These are phyloP conservation scores for Protodeltote pygarga DNA, from an alignment of 2,888 invertebrate genomes.

Conservation along the genomic window DNA sequence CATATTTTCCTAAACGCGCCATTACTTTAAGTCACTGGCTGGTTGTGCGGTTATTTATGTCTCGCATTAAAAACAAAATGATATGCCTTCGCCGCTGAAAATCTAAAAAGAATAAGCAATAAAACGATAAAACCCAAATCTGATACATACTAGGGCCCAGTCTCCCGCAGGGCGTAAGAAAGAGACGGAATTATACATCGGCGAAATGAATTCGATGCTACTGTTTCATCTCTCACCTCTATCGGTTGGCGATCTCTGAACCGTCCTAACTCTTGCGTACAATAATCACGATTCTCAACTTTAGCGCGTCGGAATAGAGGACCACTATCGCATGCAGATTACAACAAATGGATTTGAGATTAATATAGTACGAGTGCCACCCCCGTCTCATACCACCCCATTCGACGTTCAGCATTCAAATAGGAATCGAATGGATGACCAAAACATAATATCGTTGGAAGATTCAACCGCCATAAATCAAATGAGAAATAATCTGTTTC, in stretches of 20 bases:
- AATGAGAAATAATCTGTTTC: constrained; percentile 88
- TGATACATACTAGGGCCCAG: constrained; percentile 86
- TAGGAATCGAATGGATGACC: constrained; percentile 88
- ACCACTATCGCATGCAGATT: constrained; percentile 77
- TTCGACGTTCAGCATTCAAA: constrained; percentile 86
- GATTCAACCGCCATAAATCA: constrained; percentile 87
- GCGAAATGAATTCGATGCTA: constrained; percentile 85
- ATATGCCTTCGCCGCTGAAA: constrained; percentile 86
- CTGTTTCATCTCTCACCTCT: constrained; percentile 88
- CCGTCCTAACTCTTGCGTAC: constrained; percentile 78
- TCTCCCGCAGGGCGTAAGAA: constrained; percentile 81
- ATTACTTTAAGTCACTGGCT: constrained; percentile 80
- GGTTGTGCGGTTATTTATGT: constrained; percentile 82
- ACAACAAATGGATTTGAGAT: constrained; percentile 87
- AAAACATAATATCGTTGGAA: constrained; percentile 87
- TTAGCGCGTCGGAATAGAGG: constrained; percentile 65
- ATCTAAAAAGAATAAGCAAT: constrained; percentile 88
- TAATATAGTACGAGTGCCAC: constrained; percentile 86
- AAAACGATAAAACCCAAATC: constrained; percentile 87
- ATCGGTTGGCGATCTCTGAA: constrained; percentile 83
- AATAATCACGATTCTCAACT: constrained; percentile 75
- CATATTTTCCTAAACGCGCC: constrained; percentile 78
- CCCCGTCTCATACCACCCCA: constrained; percentile 84
- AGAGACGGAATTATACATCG: constrained; percentile 77
- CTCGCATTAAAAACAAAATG: constrained; percentile 86